Percentiles rank a stretch among this genome's conserved stretches.
Evolutionary conservation across 2,888 invertebrate genomes (phyloP).

Genomic region (Abrostola tripartita): DNA sequence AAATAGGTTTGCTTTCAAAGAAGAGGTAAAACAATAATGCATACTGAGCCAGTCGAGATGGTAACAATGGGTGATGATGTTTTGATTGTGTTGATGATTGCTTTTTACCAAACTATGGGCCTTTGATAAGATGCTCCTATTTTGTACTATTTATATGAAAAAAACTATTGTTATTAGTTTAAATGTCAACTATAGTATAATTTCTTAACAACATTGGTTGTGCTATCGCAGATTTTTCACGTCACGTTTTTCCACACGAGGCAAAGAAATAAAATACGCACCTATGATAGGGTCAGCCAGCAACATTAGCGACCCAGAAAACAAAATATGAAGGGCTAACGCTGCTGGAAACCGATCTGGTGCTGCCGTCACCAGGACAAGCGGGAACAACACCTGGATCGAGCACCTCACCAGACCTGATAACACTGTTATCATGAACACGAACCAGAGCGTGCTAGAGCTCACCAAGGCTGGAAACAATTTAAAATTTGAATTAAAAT

Average conservation of each 20-base stretch:
- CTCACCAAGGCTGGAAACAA: constrained; percentile 75
- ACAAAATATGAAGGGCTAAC: constrained; percentile 91
- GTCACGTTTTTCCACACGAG: neutral
- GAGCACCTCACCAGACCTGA: constrained; percentile 92
- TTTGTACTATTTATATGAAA: too few species aligned
- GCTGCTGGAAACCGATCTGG: constrained; percentile 92
- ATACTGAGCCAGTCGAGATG: too few species aligned
- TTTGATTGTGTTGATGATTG: too few species aligned
- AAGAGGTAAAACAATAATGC: too few species aligned
- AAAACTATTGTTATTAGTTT: too few species aligned
- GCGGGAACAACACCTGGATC: constrained; percentile 91
- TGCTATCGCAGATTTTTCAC: too few species aligned
- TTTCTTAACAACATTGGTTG: too few species aligned
- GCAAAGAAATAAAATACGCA: constrained; percentile 61
- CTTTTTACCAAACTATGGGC: too few species aligned
- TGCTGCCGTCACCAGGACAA: constrained; percentile 90
- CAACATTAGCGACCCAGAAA: constrained; percentile 91
- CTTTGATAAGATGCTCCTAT: too few species aligned
- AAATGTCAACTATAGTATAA: too few species aligned
- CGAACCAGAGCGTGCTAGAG: constrained; percentile 82
- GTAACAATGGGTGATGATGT: too few species aligned
- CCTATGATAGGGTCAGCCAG: constrained; percentile 91
- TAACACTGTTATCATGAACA: constrained; percentile 88
- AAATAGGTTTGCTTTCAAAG: neutral
- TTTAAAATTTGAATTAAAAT: too few species aligned